These are phyloP conservation scores for Ormyrus pomaceus DNA, from an alignment of 2,888 invertebrate species.

Conservation along the genomic window DNA sequence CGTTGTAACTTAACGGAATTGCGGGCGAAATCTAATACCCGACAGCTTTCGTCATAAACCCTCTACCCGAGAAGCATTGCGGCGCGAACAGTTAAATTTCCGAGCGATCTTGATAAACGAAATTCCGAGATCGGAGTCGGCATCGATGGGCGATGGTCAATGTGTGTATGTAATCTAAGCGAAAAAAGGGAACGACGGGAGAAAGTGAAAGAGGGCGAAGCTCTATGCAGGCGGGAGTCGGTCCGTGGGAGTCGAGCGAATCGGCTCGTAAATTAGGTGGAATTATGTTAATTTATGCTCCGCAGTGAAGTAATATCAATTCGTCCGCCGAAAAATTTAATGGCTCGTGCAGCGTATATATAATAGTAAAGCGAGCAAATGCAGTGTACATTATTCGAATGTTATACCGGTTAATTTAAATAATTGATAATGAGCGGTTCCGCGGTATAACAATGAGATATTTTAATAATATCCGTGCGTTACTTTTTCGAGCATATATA, in stretches of 20 bases:
- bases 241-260: constrained; percentile 29
- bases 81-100: no score
- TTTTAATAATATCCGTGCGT: not conserved
- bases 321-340: constrained; percentile 17
- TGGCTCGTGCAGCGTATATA: not conserved
- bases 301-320: constrained; percentile 41
- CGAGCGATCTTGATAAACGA: no score
- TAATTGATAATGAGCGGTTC: constrained; percentile 31
- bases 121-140: no score
- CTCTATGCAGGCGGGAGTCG: not conserved
- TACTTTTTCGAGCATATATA: not conserved
- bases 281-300: constrained; percentile 51
- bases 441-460: not conserved
- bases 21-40: no score
- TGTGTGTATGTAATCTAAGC: not conserved
- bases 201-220: constrained; percentile 38
- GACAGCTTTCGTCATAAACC: no score
- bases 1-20: no score
- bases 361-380: constrained; percentile 13
- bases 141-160: not conserved
- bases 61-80: no score
- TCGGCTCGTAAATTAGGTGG: constrained; percentile 42
- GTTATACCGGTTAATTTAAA: constrained; percentile 6
- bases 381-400: not conserved
- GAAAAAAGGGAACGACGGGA: constrained; percentile 2